Evolutionary conservation across 2,797 vertebrate species (phyloP), one percentile per base, ranked within the genome.

Genomic region (Vespertilio murinus): DNA sequence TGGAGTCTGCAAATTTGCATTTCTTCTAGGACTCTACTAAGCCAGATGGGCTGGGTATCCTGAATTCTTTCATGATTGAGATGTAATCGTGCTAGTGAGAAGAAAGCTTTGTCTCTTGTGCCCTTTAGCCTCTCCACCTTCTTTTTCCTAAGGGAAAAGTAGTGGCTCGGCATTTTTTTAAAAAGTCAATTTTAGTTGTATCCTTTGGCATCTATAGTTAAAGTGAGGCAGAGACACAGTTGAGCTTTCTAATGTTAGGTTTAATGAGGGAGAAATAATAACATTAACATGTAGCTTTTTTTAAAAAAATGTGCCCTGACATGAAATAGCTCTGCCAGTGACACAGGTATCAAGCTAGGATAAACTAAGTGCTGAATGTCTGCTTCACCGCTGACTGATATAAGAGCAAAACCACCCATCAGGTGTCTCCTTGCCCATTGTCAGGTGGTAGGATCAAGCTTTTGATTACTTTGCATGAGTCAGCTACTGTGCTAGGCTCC

Each of bases 201-300:
- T 90, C 33, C 17, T 75, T 95, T 91, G 82, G 38, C 64, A 86
- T 85, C 8, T 90, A 65, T 90, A 65, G n/a, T 79, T 90, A 88
- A 87, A 82, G 67, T 61, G 33, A 94, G 12, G 16, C 88, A 20
- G 73, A 84, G 22, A 77, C 47, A 74, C 4, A 79, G 67, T 69
- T 56, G 67, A 91, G 17, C 2, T 18, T 67, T 74, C 78, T 86
- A 90, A 80, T 59, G 93, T 95, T 67, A 82, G 52, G n/a, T 89
- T 83, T 91, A 67, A 77, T 91, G 77, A 74, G 8, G 28, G 49
- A 89, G 47, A 71, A 95, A 73, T 88, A 88, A 67, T 35, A 93
- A 40, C 35, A 84, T 49, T 91, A 67, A 12, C 45, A 64, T 64
- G 61, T 64, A 64, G 61, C 61, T n/a, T 64, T 64, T 64, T 64